phyloP scores from a whole-genome alignment of 37 sponge, comb jelly and placozoan genomes.

The Halisarca cf. caerulea region DNA sequence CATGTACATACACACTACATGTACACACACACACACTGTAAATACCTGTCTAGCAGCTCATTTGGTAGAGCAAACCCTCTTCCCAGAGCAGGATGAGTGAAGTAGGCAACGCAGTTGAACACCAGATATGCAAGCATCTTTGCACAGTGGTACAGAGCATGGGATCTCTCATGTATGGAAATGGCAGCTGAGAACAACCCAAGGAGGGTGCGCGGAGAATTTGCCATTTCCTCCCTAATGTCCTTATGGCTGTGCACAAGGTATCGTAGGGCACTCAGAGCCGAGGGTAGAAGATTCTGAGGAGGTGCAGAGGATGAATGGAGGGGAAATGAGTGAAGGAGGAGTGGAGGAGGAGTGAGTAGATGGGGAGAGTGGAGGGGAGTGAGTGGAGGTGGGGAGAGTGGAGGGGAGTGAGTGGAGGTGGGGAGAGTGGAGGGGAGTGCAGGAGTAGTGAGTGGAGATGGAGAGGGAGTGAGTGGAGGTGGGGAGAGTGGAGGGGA shows the following conservation, averaged over 20 bases:
- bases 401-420: neutral
- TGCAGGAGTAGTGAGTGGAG: no score
- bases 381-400: no score
- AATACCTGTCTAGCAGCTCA: conserved; percentile 28
- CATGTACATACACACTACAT: no score
- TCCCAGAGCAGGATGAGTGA: conserved; percentile 3
- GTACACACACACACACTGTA: no score
- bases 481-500: no score
- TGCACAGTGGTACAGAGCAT: conserved; percentile 7
- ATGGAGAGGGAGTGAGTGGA: no score
- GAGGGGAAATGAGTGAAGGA: no score
- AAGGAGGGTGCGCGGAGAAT: neutral
- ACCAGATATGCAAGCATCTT: conserved; percentile 37
- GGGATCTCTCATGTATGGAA: neutral
- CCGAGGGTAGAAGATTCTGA: neutral
- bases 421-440: neutral
- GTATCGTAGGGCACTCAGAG: neutral
- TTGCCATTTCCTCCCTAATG: neutral
- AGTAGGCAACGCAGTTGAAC: conserved; percentile 33
- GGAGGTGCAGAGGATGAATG: no score
- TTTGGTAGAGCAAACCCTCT: conserved; percentile 37
- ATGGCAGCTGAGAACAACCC: neutral
- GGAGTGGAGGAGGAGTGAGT: no score
- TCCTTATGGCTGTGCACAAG: neutral
- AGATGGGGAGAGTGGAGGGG: no score